Base-by-base conservation (phyloP, 2,888 invertebrate genomes). In the Alitta virens region DNA sequence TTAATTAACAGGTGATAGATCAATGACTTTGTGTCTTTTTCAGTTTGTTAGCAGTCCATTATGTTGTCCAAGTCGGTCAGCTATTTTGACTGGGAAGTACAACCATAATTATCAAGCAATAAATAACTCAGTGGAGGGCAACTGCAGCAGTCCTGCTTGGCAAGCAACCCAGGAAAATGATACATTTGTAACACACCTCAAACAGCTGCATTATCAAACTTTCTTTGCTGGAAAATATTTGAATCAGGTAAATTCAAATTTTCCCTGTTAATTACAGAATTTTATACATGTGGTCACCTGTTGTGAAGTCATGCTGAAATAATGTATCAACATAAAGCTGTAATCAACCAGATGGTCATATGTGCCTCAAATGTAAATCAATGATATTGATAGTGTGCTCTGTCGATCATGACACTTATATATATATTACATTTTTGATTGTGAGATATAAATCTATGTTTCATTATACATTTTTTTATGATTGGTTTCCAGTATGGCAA, bases 141-240 rank as follows among this genome's bases (percentile, higher is more conserved):
- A 91, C 63, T 95, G 94, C 82, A 88, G 88, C 69, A 87, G 89
- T 33, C 55, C 66, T 0, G 59, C 79, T 7, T 95, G 94, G 94
- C 88, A 87, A 72, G 76, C 82, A 16, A 76, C 79, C 3, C 80
- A 85, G 3, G 94, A 95, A 78, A 81, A 82, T 0, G 79, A 84
- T 0, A 88, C 91, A 1, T 88, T 94, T 73, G 90, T 90, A 0
- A 85, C 86, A 0, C 78, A 87, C 46, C 81, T 96, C 38, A 86
- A 90, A 59, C 76, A 84, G 0, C 87, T 86, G 0, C 85, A 84
- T 7, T 96, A 95, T 76, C 86, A 83, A 3, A 95, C 93, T 0
- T 94, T 94, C 78, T 96, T 92, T 79, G 93, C 91, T 70, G 95
- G 96, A 55, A 96, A 96, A 85, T 96, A 96, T 83, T 84, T 96